Percentiles rank a stretch among this genome's conserved stretches.
Conservation (phyloP, 2,113 vertebrate species). For the Fukomys damarensis region DNA sequence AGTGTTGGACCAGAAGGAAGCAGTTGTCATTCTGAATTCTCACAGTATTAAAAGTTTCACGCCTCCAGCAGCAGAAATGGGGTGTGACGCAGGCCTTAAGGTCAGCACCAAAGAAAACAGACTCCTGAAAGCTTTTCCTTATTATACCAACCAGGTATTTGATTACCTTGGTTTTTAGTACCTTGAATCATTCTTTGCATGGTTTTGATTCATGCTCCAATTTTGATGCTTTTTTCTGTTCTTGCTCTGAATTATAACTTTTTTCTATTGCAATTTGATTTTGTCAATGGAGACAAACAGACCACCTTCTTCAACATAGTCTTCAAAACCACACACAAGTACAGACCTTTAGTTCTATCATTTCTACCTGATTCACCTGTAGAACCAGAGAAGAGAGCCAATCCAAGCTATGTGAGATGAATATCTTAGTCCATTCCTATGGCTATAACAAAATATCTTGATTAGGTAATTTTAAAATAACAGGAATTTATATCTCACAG, state of each 20-base stretch:
- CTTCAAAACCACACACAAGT: not conserved
- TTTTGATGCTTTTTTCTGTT: not conserved
- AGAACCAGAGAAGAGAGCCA: not conserved
- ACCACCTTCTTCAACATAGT: not conserved
- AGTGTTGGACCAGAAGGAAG: not conserved
- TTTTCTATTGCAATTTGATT: not conserved
- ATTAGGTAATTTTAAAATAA: not conserved
- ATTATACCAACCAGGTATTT: not conserved
- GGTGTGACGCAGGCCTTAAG: fast-evolving
- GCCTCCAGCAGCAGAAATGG: not conserved
- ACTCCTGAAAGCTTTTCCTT: not conserved
- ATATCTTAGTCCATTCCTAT: not conserved
- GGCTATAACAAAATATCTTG: not conserved
- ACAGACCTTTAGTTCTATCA: not conserved
- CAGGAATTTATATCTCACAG: not conserved
- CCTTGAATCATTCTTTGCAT: not conserved
- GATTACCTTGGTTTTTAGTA: not conserved
- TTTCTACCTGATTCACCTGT: not conserved
- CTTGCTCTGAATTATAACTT: not conserved
- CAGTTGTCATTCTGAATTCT: not conserved
- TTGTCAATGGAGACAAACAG: not conserved
- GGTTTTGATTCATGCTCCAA: not conserved
- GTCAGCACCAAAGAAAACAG: not conserved
- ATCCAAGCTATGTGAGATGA: not conserved
- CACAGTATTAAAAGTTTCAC: not conserved